phyloP scores from a whole-genome alignment of 2,113 vertebrate species.

The Thermophis baileyi region DNA sequence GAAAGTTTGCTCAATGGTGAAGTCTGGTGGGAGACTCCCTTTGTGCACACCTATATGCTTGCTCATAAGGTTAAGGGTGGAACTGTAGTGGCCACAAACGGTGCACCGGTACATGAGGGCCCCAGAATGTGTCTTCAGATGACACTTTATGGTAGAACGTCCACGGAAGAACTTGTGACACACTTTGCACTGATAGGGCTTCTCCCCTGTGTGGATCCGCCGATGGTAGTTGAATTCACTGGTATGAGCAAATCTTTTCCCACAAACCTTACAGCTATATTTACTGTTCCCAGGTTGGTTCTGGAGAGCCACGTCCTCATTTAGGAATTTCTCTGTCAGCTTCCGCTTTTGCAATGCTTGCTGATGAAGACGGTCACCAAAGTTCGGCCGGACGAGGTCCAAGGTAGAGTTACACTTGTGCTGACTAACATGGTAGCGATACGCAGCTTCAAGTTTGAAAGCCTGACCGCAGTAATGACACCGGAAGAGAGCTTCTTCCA shows the following conservation, averaged over 20 bases:
- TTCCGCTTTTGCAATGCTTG: slow-evolving; percentile 70
- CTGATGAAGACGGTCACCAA: slow-evolving; percentile 52
- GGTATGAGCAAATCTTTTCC: slow-evolving; percentile 93
- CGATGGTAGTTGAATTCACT: slow-evolving; percentile 98
- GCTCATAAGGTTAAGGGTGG: slow-evolving; percentile 95
- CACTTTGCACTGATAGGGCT: slow-evolving; percentile 97
- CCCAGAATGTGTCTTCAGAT: slow-evolving; percentile 95
- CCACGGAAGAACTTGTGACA: slow-evolving; percentile 96
- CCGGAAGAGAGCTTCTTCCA: slow-evolving; percentile 76
- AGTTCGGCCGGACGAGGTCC: slow-evolving; percentile 50
- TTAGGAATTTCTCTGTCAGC: slow-evolving; percentile 63
- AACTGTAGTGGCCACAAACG: slow-evolving; percentile 91
- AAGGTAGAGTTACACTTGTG: slow-evolving; percentile 77
- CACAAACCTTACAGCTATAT: slow-evolving; percentile 93
- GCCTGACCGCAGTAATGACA: slow-evolving; percentile 75
- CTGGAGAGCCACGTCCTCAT: slow-evolving; percentile 62
- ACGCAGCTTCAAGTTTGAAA: slow-evolving; percentile 77
- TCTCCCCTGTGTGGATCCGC: slow-evolving; percentile 94
- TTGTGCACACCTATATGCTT: slow-evolving; percentile 94
- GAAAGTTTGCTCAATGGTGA: slow-evolving; percentile 98
- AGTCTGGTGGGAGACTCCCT: slow-evolving; percentile 88
- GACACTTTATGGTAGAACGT: slow-evolving; percentile 97
- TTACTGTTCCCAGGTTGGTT: slow-evolving; percentile 78
- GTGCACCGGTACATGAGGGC: slow-evolving; percentile 98
- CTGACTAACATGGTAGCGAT: slow-evolving; percentile 86